These are phyloP conservation scores for Aplochiton taeniatus DNA, from an alignment of 2,797 vertebrate genomes.

Conservation along the genomic window DNA sequence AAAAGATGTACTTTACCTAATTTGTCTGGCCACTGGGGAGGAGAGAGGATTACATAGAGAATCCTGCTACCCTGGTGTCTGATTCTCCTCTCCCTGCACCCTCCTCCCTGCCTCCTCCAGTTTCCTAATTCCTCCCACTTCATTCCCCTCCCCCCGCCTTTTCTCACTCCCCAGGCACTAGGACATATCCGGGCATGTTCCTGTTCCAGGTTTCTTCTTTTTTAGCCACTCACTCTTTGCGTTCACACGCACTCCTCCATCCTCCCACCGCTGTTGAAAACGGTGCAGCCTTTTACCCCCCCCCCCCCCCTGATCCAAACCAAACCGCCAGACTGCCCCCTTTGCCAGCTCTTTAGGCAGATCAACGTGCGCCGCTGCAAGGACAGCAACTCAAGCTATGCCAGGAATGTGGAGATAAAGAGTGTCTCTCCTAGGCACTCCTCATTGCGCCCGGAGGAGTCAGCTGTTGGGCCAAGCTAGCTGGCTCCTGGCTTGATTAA, in stretches of 20 bases:
- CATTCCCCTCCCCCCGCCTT: background rate
- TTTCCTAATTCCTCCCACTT: background rate
- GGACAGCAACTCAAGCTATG: conserved; percentile 55
- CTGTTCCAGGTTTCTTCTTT: conserved; percentile 31
- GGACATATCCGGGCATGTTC: conserved; percentile 64
- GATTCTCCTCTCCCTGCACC: background rate
- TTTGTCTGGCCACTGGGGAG: too few species aligned
- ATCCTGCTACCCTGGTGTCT: too few species aligned
- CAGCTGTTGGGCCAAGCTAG: conserved; percentile 13
- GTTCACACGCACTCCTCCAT: background rate
- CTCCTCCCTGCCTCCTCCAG: background rate
- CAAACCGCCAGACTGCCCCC: background rate
- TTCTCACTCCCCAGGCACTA: conserved; percentile 23
- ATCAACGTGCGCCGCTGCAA: conserved; percentile 32
- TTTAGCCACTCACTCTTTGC: conserved; percentile 12
- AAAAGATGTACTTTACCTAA: too few species aligned
- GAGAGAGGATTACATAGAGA: too few species aligned
- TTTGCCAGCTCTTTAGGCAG: too few species aligned
- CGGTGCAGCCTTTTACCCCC: background rate
- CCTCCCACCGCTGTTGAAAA: background rate
- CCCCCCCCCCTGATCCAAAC: background rate
- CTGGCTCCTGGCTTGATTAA: background rate
- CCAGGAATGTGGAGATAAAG: conserved; percentile 68
- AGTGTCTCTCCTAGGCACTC: conserved; percentile 40
- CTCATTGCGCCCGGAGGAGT: conserved; percentile 23